Evolutionary conservation across 2,888 invertebrate genomes (phyloP).

Genomic region (Tipula confusa): DNA sequence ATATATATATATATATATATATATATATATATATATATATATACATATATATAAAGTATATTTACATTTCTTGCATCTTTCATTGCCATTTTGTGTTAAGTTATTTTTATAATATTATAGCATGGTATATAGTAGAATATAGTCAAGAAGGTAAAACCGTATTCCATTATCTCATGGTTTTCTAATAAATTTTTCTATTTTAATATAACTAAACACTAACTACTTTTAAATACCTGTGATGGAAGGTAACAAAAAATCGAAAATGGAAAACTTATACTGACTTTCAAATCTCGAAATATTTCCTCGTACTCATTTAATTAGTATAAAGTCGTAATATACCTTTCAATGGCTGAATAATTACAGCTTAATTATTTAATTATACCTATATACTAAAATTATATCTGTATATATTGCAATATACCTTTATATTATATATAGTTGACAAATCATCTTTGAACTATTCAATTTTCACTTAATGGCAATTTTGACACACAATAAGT

Average conservation of each 20-base stretch:
- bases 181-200: neutral
- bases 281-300: neutral
- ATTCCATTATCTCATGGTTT: neutral
- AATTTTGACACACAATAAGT: neutral
- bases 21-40: no score
- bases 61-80: neutral
- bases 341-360: neutral
- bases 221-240: neutral
- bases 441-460: conserved; percentile 6
- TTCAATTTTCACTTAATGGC: neutral
- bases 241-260: neutral
- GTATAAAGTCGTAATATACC: neutral
- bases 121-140: no score
- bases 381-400: neutral
- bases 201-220: neutral
- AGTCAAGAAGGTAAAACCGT: neutral
- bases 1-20: no score
- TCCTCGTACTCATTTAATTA: neutral
- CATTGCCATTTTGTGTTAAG: conserved; percentile 14
- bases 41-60: no score
- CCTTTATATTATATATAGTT: no score
- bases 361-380: neutral
- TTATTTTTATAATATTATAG: no score
- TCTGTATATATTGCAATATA: neutral
- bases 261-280: neutral